Base-by-base conservation (phyloP, 2,797 vertebrate genomes). In the Sebastes ruberrimus region DNA sequence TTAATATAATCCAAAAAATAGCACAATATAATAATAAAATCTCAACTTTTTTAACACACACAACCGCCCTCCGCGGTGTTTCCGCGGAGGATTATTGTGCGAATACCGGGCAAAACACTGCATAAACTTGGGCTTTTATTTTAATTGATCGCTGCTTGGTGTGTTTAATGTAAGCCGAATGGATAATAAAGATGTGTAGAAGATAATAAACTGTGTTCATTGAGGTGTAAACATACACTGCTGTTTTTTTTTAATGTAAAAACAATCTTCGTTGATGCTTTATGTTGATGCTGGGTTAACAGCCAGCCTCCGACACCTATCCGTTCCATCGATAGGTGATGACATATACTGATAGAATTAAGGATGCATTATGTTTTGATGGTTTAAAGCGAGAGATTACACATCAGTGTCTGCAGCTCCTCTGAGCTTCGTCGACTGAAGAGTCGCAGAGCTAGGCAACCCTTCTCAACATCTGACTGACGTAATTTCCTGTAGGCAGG, bases 401-500 rank as follows among this genome's bases (percentile, higher is more conserved):
- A 35, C n/a, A 2, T 33, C 10, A 8, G 16, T 3, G 1, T 14
- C 52, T 25, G 8, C 42, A 1, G 7, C 27, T 4, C 52, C n/a
- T 1, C 71, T 62, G 7, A 14, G 61, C 81, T 69, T 80, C 80
- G 70, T 74, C 60, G 74, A 83, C 32, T 49, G 81, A 64, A 64
- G 78, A 79, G 11, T 78, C 8, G 81, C 75, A 77, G 71, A 86
- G 35, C 76, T 22, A 63, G 78, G 69, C 82, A 64, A 52, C 71
- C 76, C 82, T 79, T 66, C 22, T 2, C 56, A 62, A 16, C 82
- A 56, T 59, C 33, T 22, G 18, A 25, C 66, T 27, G 57, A 2
- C 85, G 91, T 93, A 85, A 93, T 22, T 88, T 93, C 90, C 92
- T 56, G 87, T 74, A 27, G 75, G 80, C 85, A n/a, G 80, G 76